Evolutionary conservation across 2,113 vertebrate species (phyloP).

Genomic region (Peromyscus leucopus): DNA sequence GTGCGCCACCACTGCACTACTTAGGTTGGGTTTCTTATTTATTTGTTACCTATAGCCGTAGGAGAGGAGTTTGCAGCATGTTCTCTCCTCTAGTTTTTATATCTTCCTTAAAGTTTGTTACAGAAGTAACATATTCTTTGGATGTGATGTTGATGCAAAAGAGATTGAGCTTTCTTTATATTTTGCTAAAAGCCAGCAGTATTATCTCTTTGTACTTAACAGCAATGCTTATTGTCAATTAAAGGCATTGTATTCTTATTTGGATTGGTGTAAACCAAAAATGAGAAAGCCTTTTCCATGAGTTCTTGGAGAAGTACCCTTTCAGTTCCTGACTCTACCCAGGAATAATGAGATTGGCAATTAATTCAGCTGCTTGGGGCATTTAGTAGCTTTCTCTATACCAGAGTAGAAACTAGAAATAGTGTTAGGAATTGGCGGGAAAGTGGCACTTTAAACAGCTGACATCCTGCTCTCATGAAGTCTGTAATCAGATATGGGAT

Average conservation of each 20-base stretch:
- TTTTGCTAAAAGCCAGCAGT: constrained; percentile 17
- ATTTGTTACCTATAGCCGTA: neutral
- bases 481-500: neutral
- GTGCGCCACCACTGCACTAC: neutral
- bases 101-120: constrained; percentile 8
- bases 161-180: neutral
- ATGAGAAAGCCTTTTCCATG: constrained; percentile 10
- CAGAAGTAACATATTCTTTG: constrained; percentile 18
- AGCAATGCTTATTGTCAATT: neutral
- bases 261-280: constrained; percentile 7
- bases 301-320: neutral
- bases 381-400: constrained; percentile 3
- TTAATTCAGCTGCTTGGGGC: neutral
- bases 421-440: neutral
- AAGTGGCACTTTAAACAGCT: neutral
- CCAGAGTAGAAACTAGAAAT: neutral
- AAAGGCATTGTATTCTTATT: neutral
- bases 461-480: neutral
- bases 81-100: constrained; percentile 31
- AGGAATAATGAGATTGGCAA: neutral
- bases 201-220: neutral
- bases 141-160: neutral
- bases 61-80: neutral
- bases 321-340: neutral
- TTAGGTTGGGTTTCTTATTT: neutral